Percentiles rank a stretch among this genome's conserved stretches.
These are phyloP conservation scores for Rhyacichthys aspro DNA, from an alignment of 2,797 vertebrate genomes.

Conservation along the genomic window DNA sequence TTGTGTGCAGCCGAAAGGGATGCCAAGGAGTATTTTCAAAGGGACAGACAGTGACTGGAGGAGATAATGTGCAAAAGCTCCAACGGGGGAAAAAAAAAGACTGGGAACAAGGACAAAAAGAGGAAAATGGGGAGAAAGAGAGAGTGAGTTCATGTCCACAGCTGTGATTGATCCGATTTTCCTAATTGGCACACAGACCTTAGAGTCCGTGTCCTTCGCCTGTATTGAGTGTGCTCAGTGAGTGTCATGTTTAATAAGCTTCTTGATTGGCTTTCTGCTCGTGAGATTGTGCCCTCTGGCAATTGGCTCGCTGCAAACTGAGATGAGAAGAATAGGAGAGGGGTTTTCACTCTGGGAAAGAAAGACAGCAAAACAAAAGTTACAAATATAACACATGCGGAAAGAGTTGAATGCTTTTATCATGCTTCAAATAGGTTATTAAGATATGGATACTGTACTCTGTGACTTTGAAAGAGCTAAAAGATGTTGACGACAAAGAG, in stretches of 20 bases:
- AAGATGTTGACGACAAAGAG: too few species aligned
- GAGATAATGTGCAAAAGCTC: slow-evolving; percentile 34
- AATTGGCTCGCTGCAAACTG: slow-evolving; percentile 51
- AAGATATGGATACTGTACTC: too few species aligned
- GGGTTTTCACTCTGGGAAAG: not conserved
- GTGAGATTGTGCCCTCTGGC: slow-evolving; percentile 72
- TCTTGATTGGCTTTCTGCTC: slow-evolving; percentile 67
- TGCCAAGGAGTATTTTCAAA: slow-evolving; percentile 39
- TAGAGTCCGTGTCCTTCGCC: slow-evolving; percentile 58
- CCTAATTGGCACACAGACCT: slow-evolving; percentile 68
- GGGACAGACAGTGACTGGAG: slow-evolving; percentile 19
- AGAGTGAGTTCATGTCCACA: slow-evolving; percentile 43
- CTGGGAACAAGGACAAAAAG: not conserved
- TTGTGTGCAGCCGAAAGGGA: slow-evolving; percentile 28
- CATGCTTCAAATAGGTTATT: too few species aligned
- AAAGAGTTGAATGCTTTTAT: too few species aligned
- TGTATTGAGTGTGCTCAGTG: slow-evolving; percentile 59
- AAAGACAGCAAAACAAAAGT: not conserved
- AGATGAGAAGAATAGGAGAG: slow-evolving; percentile 23
- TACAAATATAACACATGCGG: too few species aligned
- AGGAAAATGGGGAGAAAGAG: not conserved
- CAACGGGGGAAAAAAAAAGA: not conserved
- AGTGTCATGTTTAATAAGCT: slow-evolving; percentile 72
- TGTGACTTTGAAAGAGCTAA: too few species aligned
- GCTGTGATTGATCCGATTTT: slow-evolving; percentile 70